Base-by-base conservation (phyloP, 2,113 vertebrate genomes). In the Motacilla tschutschensis region DNA sequence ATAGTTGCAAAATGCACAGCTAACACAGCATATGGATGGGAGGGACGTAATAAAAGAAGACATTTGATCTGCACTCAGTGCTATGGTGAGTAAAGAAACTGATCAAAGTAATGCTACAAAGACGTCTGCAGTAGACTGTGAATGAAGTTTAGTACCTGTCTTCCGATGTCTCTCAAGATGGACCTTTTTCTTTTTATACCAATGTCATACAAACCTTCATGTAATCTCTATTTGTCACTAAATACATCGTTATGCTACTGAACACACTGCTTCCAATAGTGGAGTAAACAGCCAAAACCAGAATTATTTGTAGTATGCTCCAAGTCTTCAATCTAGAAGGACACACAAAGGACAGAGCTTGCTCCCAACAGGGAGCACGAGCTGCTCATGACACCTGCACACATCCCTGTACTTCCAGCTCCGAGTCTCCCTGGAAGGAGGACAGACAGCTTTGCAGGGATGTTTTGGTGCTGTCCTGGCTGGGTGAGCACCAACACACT, bases 341-440 rank as follows among this genome's bases (percentile, higher is more conserved):
- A 46, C 7, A 48, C 2, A 5, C 0, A 0, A 79, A 50, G 28
- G 35, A 59, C 31, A 46, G 51, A 40, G 46, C 54, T 72, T 10
- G 22, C 40, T 70, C 57, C 40, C 1, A 0, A 50, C 31, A 17
- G 31, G 40, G 13, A 76, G 62, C 43, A 38, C 0, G 0, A 67
- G 69, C 33, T 43, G 62, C 64, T 66, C 24, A 5, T 2, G 2
- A 40, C 3, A 12, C 5, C 54, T 0, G 0, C 26, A 17, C 10
- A 1, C 17, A 21, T 14, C 5, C 4, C 36, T 14, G 15, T 6
- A 33, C 33, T 47, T 35, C 28, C 53, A 36, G 78, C 77, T 74
- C 69, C 0, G 0, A 57, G 20, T 19, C 64, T 46, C 17, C 47
- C 28, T 12, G 17, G 8, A 17, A 43, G 35, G 57, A 53, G 4